These are phyloP conservation scores for Penaeus indicus DNA, from an alignment of 1,140 invertebrate species.

Conservation along the genomic window DNA sequence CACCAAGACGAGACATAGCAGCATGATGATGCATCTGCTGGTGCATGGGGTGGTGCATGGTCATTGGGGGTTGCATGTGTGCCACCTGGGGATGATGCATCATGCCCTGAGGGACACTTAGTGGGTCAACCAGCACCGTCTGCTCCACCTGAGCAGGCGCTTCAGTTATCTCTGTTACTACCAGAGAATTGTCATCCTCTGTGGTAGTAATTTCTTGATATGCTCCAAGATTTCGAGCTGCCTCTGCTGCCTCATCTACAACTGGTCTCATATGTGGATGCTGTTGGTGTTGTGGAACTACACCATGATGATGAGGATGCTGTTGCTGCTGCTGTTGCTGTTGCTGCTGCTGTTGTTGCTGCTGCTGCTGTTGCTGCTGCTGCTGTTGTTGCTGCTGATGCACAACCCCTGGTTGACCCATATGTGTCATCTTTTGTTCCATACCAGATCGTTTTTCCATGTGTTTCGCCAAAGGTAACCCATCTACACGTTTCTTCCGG, in stretches of 20 bases:
- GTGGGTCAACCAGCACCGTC: constrained; percentile 58
- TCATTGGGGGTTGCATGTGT: constrained; percentile 57
- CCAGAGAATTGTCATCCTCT: constrained; percentile 65
- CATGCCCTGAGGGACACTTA: constrained; percentile 54
- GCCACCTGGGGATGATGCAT: constrained; percentile 62
- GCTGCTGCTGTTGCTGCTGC: constrained; percentile 51
- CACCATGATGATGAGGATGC: constrained; percentile 48
- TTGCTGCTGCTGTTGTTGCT: constrained; percentile 46
- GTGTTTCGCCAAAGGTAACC: constrained; percentile 64
- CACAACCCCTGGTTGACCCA: constrained; percentile 44
- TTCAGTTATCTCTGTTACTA: constrained; percentile 66
- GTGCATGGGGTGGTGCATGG: constrained; percentile 61
- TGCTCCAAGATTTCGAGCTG: constrained; percentile 59
- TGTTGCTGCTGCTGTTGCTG: constrained; percentile 50
- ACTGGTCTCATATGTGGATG: constrained; percentile 58
- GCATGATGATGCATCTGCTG: constrained; percentile 61
- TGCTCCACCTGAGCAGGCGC: constrained; percentile 57
- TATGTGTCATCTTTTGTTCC: constrained; percentile 52
- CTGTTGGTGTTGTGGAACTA: constrained; percentile 48
- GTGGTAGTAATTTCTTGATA: constrained; percentile 62
- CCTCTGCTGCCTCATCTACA: constrained; percentile 64
- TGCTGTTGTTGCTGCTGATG: constrained; percentile 57
- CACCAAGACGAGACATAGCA: constrained; percentile 59
- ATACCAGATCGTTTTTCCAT: constrained; percentile 60
- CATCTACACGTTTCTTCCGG: constrained; percentile 65